Base-by-base conservation (phyloP, 2,113 vertebrate species). In the Cinclus cinclus region DNA sequence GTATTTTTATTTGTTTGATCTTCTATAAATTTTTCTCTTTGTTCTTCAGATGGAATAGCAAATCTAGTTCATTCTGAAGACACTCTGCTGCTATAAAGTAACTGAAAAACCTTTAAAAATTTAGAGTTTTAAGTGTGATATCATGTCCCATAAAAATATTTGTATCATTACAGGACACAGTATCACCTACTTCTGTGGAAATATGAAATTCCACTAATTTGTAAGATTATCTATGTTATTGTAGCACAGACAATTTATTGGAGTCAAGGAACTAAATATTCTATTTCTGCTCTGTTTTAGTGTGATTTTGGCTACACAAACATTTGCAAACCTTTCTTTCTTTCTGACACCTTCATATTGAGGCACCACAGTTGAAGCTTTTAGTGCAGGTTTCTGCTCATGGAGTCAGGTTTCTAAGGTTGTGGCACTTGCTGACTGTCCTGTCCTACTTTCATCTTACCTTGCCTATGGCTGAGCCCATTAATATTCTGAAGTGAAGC, bases 11-110 rank as follows among this genome's bases (percentile, higher is more conserved):
- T 77, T 94, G 64, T 94, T 94, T 94, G 87, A 97, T 97, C 95
- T 95, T 95, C 94, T 56, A 84, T 97, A 96, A 96, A 90, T 96
- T 92, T 96, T 97, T 96, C 84, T 90, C 83, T 92, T 91, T 97
- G 97, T 92, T 95, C 88, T 94, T 96, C 90, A 80, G 93, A 91
- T 73, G 84, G 88, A 93, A 64, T 55, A 93, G 90, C 90, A 94
- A 93, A 58, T 80, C 52, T 92, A 87, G 93, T 95, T 89, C 88
- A 77, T 82, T 67, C 69, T 14, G 11, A 63, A 93, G 93, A 78
- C 88, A 60, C 7, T 74, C 49, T 65, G 73, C 35, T 85, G 74
- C 41, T 94, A 53, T 53, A 92, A 76, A 89, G 42, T 80, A 95
- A 90, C 83, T 19, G 83, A 92, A 84, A 59, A 41, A 86, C 58